Conservation (phyloP, 2,797 vertebrate species). For the Crenichthys baileyi region DNA sequence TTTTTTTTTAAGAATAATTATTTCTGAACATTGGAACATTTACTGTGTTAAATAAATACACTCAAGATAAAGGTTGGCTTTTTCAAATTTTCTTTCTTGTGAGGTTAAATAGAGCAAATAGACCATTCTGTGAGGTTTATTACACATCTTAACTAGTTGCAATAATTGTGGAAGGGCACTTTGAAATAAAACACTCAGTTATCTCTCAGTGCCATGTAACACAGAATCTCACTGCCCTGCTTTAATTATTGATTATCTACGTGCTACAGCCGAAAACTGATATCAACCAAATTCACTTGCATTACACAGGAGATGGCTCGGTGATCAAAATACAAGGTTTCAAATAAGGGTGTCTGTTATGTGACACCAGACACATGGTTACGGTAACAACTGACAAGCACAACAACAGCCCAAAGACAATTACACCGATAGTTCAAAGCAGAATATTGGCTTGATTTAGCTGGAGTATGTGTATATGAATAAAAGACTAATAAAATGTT, state of each 20-base stretch:
- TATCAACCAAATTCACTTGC: conserved; percentile 53
- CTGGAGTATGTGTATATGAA: neutral
- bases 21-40: too few relatives aligned
- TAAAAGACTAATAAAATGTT: neutral
- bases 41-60: too few relatives aligned
- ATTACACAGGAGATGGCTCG: conserved; percentile 50
- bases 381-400: conserved; percentile 34
- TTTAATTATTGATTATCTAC: conserved; percentile 69
- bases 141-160: neutral
- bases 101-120: neutral
- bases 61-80: too few relatives aligned
- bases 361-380: conserved; percentile 41
- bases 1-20: too few relatives aligned
- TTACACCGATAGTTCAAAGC: neutral
- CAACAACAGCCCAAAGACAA: neutral
- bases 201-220: conserved; percentile 24
- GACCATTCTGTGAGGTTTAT: neutral
- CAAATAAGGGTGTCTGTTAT: conserved; percentile 36
- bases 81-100: neutral
- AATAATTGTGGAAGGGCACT: conserved; percentile 24
- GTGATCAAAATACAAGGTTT: conserved; percentile 62
- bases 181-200: conserved; percentile 43
- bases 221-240: conserved; percentile 41
- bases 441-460: neutral
- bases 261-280: conserved; percentile 48